Percentiles rank a stretch among this genome's conserved stretches.
These are phyloP conservation scores for Myodes glareolus DNA, from an alignment of 2,113 vertebrate genomes.

Conservation along the genomic window DNA sequence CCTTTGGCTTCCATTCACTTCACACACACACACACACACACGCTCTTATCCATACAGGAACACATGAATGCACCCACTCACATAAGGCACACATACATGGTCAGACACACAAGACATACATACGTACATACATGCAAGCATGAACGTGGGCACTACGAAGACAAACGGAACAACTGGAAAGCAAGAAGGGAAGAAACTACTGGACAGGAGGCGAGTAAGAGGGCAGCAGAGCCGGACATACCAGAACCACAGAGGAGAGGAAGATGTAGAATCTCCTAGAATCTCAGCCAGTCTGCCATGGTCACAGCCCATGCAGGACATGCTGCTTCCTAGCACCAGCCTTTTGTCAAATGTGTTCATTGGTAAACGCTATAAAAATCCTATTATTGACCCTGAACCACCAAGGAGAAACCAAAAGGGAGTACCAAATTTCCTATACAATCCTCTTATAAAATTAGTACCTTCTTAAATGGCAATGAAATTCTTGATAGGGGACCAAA, in stretches of 20 bases:
- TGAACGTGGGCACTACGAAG: too few species aligned
- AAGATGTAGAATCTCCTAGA: not conserved
- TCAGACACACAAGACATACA: not conserved
- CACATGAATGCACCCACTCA: not conserved
- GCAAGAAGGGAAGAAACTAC: too few species aligned
- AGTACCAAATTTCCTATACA: slow-evolving; percentile 70
- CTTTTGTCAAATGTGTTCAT: slow-evolving; percentile 38
- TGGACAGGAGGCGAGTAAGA: not conserved
- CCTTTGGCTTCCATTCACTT: not conserved
- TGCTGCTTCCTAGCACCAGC: not conserved
- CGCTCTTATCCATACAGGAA: not conserved
- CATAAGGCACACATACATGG: not conserved
- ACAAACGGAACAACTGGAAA: too few species aligned
- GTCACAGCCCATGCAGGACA: not conserved
- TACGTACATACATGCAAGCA: not conserved
- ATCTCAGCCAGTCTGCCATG: not conserved
- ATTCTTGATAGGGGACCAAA: slow-evolving; percentile 50
- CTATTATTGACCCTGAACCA: slow-evolving; percentile 54
- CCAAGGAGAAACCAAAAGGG: slow-evolving; percentile 19
- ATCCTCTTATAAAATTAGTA: slow-evolving; percentile 74
- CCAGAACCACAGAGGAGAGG: not conserved
- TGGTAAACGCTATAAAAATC: slow-evolving; percentile 9
- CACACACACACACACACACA: too few species aligned
- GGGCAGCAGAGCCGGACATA: not conserved
- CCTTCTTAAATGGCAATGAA: slow-evolving; percentile 70